Evolutionary conservation across 1,140 invertebrate species (phyloP), one percentile per base, ranked within the genome.

Genomic region (Drosophila prosaltans): DNA sequence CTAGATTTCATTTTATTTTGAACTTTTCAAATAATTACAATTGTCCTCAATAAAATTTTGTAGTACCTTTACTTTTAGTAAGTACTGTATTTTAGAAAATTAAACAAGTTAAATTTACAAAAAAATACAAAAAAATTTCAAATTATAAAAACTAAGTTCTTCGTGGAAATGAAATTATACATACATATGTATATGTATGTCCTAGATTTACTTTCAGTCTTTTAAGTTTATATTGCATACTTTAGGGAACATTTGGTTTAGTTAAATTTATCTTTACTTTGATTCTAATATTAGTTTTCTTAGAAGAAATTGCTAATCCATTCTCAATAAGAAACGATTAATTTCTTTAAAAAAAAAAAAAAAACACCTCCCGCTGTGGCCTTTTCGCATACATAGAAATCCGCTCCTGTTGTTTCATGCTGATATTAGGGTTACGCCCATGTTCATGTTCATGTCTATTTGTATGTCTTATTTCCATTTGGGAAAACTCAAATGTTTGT

Each of bases 401-500:
- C 74, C 74, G 66, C 39, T 59, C 68, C 74, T 78, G 74, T 67
- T 66, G 58, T 60, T 66, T 32, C 72, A 79, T 76, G 74, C 74
- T 76, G 73, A 65, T 76, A 76, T 65, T 80, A 74, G 74, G 83
- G 83, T 88, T 80, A 88, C 83, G 83, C 84, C 83, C 83, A 81
- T 86, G 80, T 39, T 48, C 40, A 51, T 65, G 64, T 39, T 60
- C 59, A 66, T 88, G 70, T 73, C 73, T 59, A 82, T 88, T 77
- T 89, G 76, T 72, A 80, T 65, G 60, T 81, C 64, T 69, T 66
- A 61, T 80, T 70, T 69, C 69, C 65, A 78, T 68, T 86, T 51
- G 45, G 83, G 66, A 74, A 78, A 79, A 69, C 64, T 72, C 32
- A 59, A 59, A 59, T 59, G 32, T 59, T 40, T 51, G 7, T 79